A percentile compares a stretch with the other conserved stretches of the same genome.
Conservation (phyloP, 2,797 vertebrate species). For the Acropternis orthonyx region DNA sequence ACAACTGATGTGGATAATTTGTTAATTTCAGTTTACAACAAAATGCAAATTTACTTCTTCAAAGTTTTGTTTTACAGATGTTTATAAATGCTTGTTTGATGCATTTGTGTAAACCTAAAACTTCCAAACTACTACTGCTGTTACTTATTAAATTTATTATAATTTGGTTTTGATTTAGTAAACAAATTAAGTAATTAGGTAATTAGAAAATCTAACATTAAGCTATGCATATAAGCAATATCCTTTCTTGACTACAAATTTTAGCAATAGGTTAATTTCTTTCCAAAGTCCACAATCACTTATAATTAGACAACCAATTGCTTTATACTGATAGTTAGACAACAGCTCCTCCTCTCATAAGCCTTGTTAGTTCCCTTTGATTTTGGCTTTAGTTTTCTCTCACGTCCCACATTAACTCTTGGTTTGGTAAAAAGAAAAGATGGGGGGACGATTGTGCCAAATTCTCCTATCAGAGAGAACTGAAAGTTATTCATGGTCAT, state of each 20-base stretch:
- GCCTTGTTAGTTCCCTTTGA: background rate
- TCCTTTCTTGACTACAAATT: background rate
- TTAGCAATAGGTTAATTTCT: background rate
- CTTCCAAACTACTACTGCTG: background rate
- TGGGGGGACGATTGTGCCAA: fast-evolving
- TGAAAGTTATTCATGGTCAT: background rate
- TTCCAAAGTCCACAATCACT: background rate
- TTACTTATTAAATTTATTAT: background rate
- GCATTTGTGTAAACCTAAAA: background rate
- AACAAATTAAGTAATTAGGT: background rate
- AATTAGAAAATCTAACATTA: background rate
- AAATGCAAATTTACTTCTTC: background rate
- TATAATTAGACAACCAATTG: background rate
- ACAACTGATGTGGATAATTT: background rate
- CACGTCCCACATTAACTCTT: background rate
- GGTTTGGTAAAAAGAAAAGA: background rate
- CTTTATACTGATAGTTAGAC: background rate
- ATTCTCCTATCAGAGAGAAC: background rate
- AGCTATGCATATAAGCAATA: background rate
- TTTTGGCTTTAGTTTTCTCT: background rate
- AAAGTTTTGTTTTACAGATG: background rate
- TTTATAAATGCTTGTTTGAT: background rate
- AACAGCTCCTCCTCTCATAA: background rate
- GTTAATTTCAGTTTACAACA: background rate
- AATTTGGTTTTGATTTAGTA: background rate